A percentile compares a stretch with the other conserved stretches of the same genome.
Conservation (phyloP, 1,140 invertebrate genomes). For the Lerema accius region DNA sequence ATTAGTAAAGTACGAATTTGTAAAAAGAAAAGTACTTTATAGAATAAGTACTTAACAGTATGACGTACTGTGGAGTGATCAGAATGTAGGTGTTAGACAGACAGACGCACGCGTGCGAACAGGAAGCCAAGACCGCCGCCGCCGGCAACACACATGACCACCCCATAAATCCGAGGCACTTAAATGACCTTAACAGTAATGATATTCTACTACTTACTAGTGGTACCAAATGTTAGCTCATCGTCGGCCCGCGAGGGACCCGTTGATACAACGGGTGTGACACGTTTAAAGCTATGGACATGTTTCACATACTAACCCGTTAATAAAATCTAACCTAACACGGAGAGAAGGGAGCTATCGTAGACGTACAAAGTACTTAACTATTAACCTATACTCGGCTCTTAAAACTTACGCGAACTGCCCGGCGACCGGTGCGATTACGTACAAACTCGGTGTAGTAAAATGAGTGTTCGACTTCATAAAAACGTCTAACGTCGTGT, state of each 20-base stretch:
- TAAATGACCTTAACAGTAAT: slow-evolving; percentile 79
- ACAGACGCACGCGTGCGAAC: background rate
- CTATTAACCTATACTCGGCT: slow-evolving; percentile 69
- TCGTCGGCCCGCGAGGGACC: slow-evolving; percentile 69
- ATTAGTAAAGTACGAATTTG: too few relatives aligned
- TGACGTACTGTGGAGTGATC: background rate
- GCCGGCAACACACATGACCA: slow-evolving; percentile 50
- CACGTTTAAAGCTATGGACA: slow-evolving; percentile 82
- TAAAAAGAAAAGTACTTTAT: too few relatives aligned
- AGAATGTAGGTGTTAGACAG: background rate
- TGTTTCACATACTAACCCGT: slow-evolving; percentile 75
- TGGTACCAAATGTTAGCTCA: slow-evolving; percentile 69
- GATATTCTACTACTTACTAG: slow-evolving; percentile 76
- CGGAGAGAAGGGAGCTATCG: slow-evolving; percentile 74
- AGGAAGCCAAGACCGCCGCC: background rate
- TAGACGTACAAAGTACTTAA: slow-evolving; percentile 75
- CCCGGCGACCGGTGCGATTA: slow-evolving; percentile 72
- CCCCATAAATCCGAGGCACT: slow-evolving; percentile 78
- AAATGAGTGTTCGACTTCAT: slow-evolving; percentile 71
- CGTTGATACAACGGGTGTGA: slow-evolving; percentile 80
- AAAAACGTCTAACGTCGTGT: slow-evolving; percentile 70
- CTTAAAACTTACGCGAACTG: slow-evolving; percentile 72
- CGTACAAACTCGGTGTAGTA: slow-evolving; percentile 75
- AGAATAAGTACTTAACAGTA: background rate
- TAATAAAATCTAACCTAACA: slow-evolving; percentile 76